phyloP scores from a whole-genome alignment of 2,797 vertebrate genomes.

The Spheniscus humboldti region DNA sequence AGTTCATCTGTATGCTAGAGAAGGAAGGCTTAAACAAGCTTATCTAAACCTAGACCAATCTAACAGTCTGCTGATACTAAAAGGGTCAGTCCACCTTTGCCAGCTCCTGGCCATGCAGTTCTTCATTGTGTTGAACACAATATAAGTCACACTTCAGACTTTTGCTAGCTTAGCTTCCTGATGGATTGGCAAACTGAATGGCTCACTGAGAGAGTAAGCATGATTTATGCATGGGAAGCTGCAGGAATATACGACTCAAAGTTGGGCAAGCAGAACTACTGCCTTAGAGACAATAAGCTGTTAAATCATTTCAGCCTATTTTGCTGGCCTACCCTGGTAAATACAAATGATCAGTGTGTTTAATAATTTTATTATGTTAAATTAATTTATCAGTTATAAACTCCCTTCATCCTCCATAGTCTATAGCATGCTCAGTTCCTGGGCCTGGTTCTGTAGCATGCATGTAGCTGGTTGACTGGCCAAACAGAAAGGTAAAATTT shows the following conservation, averaged over 20 bases:
- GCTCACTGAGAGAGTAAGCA: not conserved
- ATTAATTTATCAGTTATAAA: not conserved
- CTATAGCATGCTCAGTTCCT: not conserved
- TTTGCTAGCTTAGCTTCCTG: not conserved
- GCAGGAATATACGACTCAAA: not conserved
- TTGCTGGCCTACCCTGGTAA: not conserved
- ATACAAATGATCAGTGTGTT: not conserved
- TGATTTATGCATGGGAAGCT: not conserved
- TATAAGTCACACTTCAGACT: not conserved
- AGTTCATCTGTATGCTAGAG: not conserved
- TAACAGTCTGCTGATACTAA: not conserved
- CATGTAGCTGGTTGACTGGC: rapidly evolving
- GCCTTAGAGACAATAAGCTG: not conserved
- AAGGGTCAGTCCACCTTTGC: not conserved
- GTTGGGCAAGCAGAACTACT: not conserved
- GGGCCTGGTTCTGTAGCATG: not conserved
- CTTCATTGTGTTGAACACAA: not conserved
- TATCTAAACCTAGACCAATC: not conserved
- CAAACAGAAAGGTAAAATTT: not conserved
- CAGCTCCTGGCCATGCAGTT: not conserved
- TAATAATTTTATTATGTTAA: not conserved
- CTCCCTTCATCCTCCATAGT: not conserved
- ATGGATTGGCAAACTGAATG: not conserved
- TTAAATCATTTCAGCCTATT: not conserved
- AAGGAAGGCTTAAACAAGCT: not conserved